Base-by-base conservation (phyloP, 2,113 vertebrate genomes). In the Oreochromis tanganicae region DNA sequence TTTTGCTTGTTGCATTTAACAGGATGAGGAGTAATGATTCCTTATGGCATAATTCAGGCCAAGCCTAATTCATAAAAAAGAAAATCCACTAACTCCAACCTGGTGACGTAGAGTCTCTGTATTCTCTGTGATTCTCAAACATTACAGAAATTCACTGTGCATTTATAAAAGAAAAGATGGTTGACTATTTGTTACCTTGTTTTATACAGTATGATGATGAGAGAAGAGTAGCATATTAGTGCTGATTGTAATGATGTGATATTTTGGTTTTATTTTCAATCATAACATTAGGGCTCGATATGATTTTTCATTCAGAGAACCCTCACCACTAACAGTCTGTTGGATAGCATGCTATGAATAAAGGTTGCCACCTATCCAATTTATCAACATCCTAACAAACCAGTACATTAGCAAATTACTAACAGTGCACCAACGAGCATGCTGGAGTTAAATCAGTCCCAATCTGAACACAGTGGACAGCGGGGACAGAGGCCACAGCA, bases 1-100 rank as follows among this genome's bases (percentile, higher is more conserved):
- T 86, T 82, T 93, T 93, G 92, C 92, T 93, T 82, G 87, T 87
- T 88, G 80, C 83, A 80, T 92, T 90, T 89, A 85, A 80, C 88
- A 87, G 89, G 91, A 86, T 56, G 52, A n/a, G 17, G 55, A 83
- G 27, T 78, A 81, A 90, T 73, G 48, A 57, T 56, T 8, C 36
- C 57, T n/a, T 73, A 38, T 54, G 52, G 9, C 75, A 83, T 38
- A 52, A 80, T 73, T 79, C 78, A 80, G 66, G 41, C 36, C 56
- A 32, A 50, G 54, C 16, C 17, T 80, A 88, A 88, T 90, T 85
- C 80, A 85, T 84, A 9, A 78, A 78, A 59, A 87, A 80, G 27
- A 78, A 82, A 87, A 57, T 84, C n/a, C 48, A 93, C 88, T 94
- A 95, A 94, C 89, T 38, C 19, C 56, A 24, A 5, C 24, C 17